These are phyloP conservation scores for Dromas ardeola DNA, from an alignment of 2,113 vertebrate species.

Conservation along the genomic window DNA sequence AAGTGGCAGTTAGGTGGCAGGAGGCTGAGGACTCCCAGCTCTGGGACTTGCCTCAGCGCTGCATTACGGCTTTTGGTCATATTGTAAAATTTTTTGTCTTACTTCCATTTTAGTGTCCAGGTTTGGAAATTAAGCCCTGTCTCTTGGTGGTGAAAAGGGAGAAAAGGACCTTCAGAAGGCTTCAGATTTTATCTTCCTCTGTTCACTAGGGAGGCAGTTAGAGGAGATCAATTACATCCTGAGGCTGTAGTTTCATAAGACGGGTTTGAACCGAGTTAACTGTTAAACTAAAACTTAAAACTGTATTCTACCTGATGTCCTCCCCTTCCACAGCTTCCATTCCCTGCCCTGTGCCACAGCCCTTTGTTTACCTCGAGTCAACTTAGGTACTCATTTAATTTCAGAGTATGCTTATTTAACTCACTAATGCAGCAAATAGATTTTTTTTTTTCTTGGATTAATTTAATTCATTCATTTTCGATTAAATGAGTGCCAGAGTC, in stretches of 20 bases:
- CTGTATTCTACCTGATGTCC: neutral
- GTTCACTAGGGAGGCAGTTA: neutral
- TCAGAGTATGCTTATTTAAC: neutral
- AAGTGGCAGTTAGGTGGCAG: too few relatives aligned
- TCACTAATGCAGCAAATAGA: neutral
- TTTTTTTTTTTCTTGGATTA: neutral
- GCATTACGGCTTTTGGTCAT: neutral
- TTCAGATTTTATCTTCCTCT: neutral
- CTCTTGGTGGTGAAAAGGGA: neutral
- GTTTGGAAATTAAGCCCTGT: neutral
- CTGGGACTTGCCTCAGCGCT: neutral
- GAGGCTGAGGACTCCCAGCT: neutral
- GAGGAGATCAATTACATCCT: neutral
- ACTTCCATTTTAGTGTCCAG: neutral
- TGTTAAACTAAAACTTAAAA: neutral
- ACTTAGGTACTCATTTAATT: neutral
- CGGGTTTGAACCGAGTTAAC: neutral
- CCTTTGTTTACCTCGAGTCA: neutral
- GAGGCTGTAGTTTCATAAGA: neutral
- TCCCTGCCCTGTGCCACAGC: neutral
- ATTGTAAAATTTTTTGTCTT: neutral
- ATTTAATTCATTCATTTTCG: neutral
- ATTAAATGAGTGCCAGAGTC: neutral
- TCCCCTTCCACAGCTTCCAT: neutral
- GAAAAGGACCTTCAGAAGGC: neutral